Evolutionary conservation across 2,113 vertebrate species (phyloP).

Genomic region (Seriola rivoliana): DNA sequence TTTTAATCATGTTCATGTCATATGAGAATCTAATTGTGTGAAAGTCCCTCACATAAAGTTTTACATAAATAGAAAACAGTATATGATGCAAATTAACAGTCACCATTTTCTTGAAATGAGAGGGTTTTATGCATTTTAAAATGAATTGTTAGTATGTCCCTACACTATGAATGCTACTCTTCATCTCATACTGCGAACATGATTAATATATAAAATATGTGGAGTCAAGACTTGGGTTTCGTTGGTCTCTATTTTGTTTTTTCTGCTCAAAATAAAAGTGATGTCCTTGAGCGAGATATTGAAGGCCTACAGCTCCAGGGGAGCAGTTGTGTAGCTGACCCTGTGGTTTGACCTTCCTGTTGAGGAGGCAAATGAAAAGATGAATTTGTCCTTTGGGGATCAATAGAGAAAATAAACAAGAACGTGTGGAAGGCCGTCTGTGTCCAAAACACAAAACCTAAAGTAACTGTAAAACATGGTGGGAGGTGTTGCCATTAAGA

Average conservation of each 20-base stretch:
- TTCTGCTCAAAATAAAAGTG: conserved; percentile 19
- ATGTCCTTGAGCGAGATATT: conserved; percentile 45
- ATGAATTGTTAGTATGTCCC: not conserved
- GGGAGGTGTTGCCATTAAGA: conserved; percentile 40
- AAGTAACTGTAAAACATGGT: conserved; percentile 46
- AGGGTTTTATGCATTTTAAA: not conserved
- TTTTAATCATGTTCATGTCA: not conserved
- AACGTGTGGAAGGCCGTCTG: conserved; percentile 38
- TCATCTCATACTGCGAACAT: not conserved
- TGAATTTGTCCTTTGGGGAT: conserved; percentile 65
- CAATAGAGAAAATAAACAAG: conserved; percentile 51
- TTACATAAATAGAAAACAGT: not conserved
- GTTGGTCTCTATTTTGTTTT: conserved; percentile 7
- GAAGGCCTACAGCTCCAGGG: conserved; percentile 49
- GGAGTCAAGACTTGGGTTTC: not conserved
- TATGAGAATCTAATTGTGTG: not conserved
- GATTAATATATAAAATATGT: not conserved
- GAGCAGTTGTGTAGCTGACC: conserved; percentile 50
- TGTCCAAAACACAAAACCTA: conserved; percentile 50
- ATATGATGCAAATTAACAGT: not conserved
- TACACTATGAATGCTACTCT: not conserved
- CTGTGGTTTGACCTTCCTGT: conserved; percentile 63
- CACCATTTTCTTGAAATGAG: not conserved
- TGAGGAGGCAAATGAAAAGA: conserved; percentile 57
- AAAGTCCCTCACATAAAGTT: not conserved